Evolutionary conservation across 2,113 vertebrate genomes (phyloP), one percentile per base, ranked within the genome.

Genomic region (Trachemys scripta): DNA sequence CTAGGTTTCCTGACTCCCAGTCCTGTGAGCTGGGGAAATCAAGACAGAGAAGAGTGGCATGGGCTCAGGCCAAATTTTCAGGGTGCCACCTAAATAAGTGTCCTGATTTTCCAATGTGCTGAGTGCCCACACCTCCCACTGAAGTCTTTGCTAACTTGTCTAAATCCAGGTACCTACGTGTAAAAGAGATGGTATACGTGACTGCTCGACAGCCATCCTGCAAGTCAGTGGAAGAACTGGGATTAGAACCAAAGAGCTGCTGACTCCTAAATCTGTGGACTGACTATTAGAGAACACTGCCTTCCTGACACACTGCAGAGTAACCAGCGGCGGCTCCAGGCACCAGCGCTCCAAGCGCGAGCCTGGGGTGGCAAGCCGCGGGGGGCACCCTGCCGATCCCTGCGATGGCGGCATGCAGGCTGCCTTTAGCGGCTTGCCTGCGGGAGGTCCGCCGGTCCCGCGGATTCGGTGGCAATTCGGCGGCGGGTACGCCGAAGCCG

Each of bases 81-180:
- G n/a, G 17, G 35, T 62, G 65, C n/a, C 53, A 56, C n/a, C 53
- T 11, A 51, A 51, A 80, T 53, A 31, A 53, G 17, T 19, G 29
- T 10, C 53, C 38, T 27, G n/a, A 38, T 7, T 51, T 88, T 42
- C 24, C 7, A 49, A 13, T 0, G 1, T 9, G 29, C 3, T 5
- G 69, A 22, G 16, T 31, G 10, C 51, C 31, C 1, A 0, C 10
- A 17, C 31, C 69, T 2, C 35, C 57, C 29, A 6, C 0, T 4
- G 29, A 16, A 5, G 38, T 22, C 0, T 5, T 6, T 11, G 9
- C 11, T 1, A 0, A 2, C 82, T 31, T 31, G 14, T 0, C 51
- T n/a, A 35, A 22, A 22, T 69, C 3, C 24, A 1, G 75, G 2
- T 2, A 62, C 78, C 54, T 69, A 42, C 2, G 1, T 1, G 42